Conservation (phyloP, 2,113 vertebrate species). For the Reinhardtius hippoglossoides region DNA sequence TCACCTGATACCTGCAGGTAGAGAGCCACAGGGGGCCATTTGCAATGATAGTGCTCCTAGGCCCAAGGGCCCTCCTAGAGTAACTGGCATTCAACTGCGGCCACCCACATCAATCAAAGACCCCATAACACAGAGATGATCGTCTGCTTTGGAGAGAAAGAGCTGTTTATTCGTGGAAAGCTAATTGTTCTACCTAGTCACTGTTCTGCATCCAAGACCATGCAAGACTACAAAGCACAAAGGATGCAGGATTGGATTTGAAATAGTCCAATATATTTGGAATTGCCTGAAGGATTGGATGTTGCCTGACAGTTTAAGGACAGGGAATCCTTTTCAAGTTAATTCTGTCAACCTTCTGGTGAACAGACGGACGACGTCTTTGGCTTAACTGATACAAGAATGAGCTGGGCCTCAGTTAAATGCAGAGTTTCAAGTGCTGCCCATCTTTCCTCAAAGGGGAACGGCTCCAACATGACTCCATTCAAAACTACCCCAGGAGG, state of each 20-base stretch:
- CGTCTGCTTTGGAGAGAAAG: slow-evolving; percentile 72
- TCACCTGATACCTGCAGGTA: slow-evolving; percentile 83
- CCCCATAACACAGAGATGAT: slow-evolving; percentile 69
- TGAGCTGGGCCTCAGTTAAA: slow-evolving; percentile 71
- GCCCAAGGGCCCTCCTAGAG: slow-evolving; percentile 67
- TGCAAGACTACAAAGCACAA: slow-evolving; percentile 63
- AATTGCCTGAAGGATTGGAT: slow-evolving; percentile 71
- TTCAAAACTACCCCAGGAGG: slow-evolving; percentile 56
- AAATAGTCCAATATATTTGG: slow-evolving; percentile 68
- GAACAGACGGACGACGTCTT: slow-evolving; percentile 74
- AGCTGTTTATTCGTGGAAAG: slow-evolving; percentile 68
- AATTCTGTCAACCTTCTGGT: slow-evolving; percentile 78
- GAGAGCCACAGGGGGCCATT: slow-evolving; percentile 56
- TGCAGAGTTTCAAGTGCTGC: slow-evolving; percentile 73
- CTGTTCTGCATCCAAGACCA: slow-evolving; percentile 68
- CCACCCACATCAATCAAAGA: slow-evolving; percentile 82
- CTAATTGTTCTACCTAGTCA: slow-evolving; percentile 76
- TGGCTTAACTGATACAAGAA: slow-evolving; percentile 72
- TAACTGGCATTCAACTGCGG: slow-evolving; percentile 69
- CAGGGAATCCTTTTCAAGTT: slow-evolving; percentile 75
- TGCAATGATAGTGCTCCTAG: slow-evolving; percentile 66
- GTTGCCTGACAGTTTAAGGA: slow-evolving; percentile 70
- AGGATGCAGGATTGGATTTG: slow-evolving; percentile 57
- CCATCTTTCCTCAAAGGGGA: slow-evolving; percentile 74
- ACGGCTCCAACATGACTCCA: slow-evolving; percentile 67